A percentile compares a stretch with the other conserved stretches of the same genome.
Conservation (phyloP, 2,113 vertebrate genomes). For the Malaclemys terrapin region DNA sequence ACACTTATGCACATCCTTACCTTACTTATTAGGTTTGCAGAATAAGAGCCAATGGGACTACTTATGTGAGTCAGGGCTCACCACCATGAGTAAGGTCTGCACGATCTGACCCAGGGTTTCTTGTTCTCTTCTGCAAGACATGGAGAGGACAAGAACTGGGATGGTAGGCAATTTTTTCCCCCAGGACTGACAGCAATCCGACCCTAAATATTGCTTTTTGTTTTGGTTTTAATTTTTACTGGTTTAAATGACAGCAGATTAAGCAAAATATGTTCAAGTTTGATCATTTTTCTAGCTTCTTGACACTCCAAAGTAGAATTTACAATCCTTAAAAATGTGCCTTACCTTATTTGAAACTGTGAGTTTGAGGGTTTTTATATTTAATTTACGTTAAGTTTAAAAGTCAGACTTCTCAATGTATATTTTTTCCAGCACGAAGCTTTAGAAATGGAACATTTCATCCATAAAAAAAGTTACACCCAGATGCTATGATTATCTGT, state of each 20-base stretch:
- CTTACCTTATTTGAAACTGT: neutral
- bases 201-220: neutral
- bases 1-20: accelerated
- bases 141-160: neutral
- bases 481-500: conserved; percentile 8
- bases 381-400: neutral
- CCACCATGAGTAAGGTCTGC: neutral
- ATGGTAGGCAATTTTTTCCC: neutral
- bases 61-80: neutral
- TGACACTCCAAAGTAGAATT: neutral
- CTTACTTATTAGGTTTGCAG: neutral
- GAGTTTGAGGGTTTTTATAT: neutral
- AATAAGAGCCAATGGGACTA: neutral
- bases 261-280: neutral
- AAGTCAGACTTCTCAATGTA: neutral
- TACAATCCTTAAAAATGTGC: neutral
- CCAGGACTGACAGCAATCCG: neutral
- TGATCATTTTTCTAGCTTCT: neutral
- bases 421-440: neutral
- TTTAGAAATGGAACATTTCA: conserved; percentile 7
- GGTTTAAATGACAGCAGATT: neutral
- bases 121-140: neutral
- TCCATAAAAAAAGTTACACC: neutral
- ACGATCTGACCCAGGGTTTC: neutral
- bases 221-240: neutral